Conservation (phyloP, 2,113 vertebrate genomes). For the Balaeniceps rex region DNA sequence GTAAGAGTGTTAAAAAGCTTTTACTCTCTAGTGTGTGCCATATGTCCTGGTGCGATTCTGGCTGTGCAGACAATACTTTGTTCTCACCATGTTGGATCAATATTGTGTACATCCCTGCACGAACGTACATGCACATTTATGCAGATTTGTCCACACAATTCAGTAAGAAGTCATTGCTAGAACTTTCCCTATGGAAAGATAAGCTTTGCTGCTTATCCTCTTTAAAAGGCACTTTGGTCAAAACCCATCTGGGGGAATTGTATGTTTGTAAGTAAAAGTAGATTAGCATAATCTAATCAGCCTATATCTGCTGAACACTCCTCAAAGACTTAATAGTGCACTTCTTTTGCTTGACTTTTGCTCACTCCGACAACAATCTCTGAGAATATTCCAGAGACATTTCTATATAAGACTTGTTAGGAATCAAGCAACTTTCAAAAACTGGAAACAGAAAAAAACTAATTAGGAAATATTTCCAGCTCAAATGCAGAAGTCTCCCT, state of each 20-base stretch:
- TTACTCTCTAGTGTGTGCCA: background rate
- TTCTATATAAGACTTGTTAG: background rate
- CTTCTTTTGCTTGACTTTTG: background rate
- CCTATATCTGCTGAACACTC: background rate
- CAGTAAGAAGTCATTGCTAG: background rate
- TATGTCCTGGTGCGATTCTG: background rate
- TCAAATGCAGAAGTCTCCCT: background rate
- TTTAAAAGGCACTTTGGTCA: background rate
- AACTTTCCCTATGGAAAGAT: background rate
- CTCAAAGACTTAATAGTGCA: background rate
- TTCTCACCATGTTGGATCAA: rapidly evolving
- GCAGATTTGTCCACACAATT: background rate
- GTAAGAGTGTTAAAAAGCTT: background rate
- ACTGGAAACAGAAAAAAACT: background rate
- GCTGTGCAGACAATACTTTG: background rate
- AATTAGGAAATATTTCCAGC: background rate
- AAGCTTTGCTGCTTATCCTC: background rate
- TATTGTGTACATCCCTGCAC: background rate
- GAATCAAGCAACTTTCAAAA: background rate
- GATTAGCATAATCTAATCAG: background rate
- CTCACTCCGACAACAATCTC: background rate
- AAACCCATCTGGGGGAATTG: background rate
- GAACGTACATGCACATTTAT: background rate
- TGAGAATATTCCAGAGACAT: background rate
- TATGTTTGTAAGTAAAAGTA: background rate